Percentiles rank a stretch among this genome's conserved stretches.
Conservation (phyloP, 2,888 invertebrate genomes). For the Caenorhabditis afra region DNA sequence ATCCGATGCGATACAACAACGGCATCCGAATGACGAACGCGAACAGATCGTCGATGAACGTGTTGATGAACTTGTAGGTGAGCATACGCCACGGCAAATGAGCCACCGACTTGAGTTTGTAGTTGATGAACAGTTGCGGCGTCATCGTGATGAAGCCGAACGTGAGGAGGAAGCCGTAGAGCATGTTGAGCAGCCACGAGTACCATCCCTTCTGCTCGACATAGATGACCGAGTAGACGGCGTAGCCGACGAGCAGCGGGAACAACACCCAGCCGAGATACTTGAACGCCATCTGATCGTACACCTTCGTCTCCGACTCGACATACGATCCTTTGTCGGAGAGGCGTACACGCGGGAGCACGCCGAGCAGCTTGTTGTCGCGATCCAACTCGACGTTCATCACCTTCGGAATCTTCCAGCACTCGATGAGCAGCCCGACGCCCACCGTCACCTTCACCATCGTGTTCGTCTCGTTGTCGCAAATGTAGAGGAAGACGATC, state of each 20-base stretch:
- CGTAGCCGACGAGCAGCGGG: slow-evolving; percentile 93
- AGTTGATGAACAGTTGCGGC: slow-evolving; percentile 95
- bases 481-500: slow-evolving; percentile 94
- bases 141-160: slow-evolving; percentile 99
- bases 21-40: slow-evolving; percentile 99
- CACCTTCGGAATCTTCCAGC: slow-evolving; percentile 97
- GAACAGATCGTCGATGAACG: slow-evolving; percentile 99
- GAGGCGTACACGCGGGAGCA: slow-evolving; percentile 88
- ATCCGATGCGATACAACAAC: slow-evolving; percentile 94
- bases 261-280: slow-evolving; percentile 97
- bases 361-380: slow-evolving; percentile 85
- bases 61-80: slow-evolving; percentile 99
- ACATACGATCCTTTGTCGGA: slow-evolving; percentile 97
- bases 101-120: slow-evolving; percentile 98
- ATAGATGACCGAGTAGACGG: slow-evolving; percentile 94
- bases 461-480: slow-evolving; percentile 98
- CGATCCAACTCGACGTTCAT: slow-evolving; percentile 61
- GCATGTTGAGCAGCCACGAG: slow-evolving; percentile 94
- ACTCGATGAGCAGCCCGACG: slow-evolving; percentile 93
- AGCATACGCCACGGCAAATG: slow-evolving; percentile 99
- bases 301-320: slow-evolving; percentile 92
- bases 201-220: slow-evolving; percentile 97
- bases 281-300: slow-evolving; percentile 93
- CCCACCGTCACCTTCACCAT: slow-evolving; percentile 93
- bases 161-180: slow-evolving; percentile 96